These are phyloP conservation scores for Lethenteron camtschaticum DNA, from an alignment of 2,113 vertebrate species.

Conservation along the genomic window DNA sequence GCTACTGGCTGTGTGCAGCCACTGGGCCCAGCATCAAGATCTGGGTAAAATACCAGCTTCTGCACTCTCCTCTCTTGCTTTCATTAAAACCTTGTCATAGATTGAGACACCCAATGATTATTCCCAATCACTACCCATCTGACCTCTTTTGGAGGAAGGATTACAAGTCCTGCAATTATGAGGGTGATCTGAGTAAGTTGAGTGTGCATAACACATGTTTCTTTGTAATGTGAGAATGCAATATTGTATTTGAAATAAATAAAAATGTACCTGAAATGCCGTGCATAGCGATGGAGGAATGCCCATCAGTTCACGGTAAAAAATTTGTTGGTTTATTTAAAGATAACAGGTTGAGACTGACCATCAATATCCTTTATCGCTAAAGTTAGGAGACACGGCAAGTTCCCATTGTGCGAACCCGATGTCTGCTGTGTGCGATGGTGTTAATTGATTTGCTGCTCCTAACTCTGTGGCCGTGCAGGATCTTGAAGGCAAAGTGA, in stretches of 20 bases:
- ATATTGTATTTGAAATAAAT: too few species aligned
- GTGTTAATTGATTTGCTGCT: too few species aligned
- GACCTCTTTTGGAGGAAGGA: constrained; percentile 23
- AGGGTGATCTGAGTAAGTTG: constrained; percentile 16
- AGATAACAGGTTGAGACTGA: too few species aligned
- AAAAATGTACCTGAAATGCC: not conserved
- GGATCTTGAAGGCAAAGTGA: constrained; percentile 91
- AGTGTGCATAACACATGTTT: not conserved
- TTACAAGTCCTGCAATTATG: constrained; percentile 13
- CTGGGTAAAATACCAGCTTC: constrained; percentile 32
- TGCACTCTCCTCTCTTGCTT: not conserved
- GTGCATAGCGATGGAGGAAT: not conserved
- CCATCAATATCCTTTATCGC: too few species aligned
- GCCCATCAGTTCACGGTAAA: too few species aligned
- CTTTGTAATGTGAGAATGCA: not conserved
- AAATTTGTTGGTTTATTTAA: too few species aligned
- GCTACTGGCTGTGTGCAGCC: constrained; percentile 92
- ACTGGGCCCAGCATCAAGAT: constrained; percentile 96
- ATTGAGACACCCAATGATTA: constrained; percentile 25
- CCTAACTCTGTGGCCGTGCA: constrained; percentile 10
- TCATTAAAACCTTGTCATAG: constrained; percentile 10
- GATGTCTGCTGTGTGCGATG: too few species aligned
- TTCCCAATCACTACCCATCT: constrained; percentile 33
- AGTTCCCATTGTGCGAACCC: too few species aligned
- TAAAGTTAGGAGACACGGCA: too few species aligned